Evolutionary conservation across 1,140 invertebrate genomes (phyloP).

Genomic region (Drosophila repleta): DNA sequence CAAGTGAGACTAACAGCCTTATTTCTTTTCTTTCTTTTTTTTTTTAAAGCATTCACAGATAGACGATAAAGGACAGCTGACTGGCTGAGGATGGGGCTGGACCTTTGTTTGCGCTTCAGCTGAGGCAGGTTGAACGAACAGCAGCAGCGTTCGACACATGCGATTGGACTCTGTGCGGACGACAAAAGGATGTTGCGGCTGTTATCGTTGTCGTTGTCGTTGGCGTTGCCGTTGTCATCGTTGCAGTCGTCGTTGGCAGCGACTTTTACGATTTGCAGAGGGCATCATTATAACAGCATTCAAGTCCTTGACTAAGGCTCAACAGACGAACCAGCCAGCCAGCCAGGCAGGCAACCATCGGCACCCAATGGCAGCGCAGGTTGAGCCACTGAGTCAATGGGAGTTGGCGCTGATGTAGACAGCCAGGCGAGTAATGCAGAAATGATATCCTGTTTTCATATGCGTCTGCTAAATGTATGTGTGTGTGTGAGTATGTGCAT

Average conservation of each 20-base stretch:
- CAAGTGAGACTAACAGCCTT: neutral
- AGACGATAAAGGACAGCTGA: neutral
- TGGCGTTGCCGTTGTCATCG: neutral
- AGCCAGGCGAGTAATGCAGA: slow-evolving; percentile 3
- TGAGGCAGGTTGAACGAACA: slow-evolving; percentile 22
- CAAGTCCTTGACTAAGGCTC: slow-evolving; percentile 27
- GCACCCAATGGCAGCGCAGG: neutral
- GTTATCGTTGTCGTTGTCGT: neutral
- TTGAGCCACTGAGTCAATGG: slow-evolving; percentile 1
- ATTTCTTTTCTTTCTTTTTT: neutral
- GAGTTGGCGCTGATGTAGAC: slow-evolving; percentile 19
- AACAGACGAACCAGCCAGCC: neutral
- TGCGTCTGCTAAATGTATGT: slow-evolving; percentile 21
- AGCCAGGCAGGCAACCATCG: neutral
- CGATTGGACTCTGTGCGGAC: slow-evolving; percentile 10
- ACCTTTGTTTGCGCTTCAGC: slow-evolving; percentile 4
- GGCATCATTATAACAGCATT: slow-evolving; percentile 60
- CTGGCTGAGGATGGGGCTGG: neutral
- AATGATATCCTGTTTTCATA: slow-evolving; percentile 62
- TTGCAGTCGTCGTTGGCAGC: slow-evolving; percentile 11
- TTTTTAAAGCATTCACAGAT: neutral
- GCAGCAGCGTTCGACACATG: slow-evolving; percentile 23
- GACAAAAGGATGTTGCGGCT: neutral
- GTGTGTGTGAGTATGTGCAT: slow-evolving; percentile 7
- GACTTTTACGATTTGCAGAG: slow-evolving; percentile 31